Evolutionary conservation across 92 coral and sea anemone genomes (phyloP), one percentile per base, ranked within the genome.

Genomic region (Umimayanthus chanpuru): DNA sequence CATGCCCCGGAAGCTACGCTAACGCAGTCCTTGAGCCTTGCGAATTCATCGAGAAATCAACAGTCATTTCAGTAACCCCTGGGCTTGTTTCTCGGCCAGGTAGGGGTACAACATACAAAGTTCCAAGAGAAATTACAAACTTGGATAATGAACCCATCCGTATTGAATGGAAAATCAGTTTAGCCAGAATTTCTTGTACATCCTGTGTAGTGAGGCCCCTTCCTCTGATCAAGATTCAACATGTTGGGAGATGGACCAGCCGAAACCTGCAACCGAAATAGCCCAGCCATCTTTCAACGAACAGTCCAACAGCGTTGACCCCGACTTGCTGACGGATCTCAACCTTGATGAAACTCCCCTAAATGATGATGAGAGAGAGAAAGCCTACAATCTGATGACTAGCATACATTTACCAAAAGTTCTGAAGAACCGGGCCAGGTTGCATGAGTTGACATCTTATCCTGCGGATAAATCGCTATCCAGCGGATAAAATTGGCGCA

Each of bases 11-110:
- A 67, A 28, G 56, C 8, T 79, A 53, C 9, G 39, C 73, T 38
- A 68, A 84, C 77, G 71, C 86, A 18, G 87, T 90, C 5, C 38
- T 90, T 41, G 90, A 90, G 73, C 79, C 90, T 25, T 0, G 11
- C 9, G 44, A 85, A 77, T 9, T 11, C 40, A 5, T 29, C 26
- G 66, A 23, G 44, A 16, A 43, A 25, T 71, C 64, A 15, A 36
- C 9, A 9, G 79, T 1, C n/a, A 67, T 73, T 3, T 28, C 49
- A 44, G 88, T 85, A 18, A 67, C 87, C 40, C 77, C 78, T 6
- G 40, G 87, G 0, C 36, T 67, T 47, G 78, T 83, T 18, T 5
- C 77, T 30, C 78, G 40, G 66, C 9, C 84, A 23, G 36, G 23
- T 20, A 20, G 28, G 30, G 72, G 72, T 20, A 26, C 73, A 20